These are phyloP conservation scores for Sycophila sp. DNA, from an alignment of 1,140 invertebrate species.

Conservation along the genomic window DNA sequence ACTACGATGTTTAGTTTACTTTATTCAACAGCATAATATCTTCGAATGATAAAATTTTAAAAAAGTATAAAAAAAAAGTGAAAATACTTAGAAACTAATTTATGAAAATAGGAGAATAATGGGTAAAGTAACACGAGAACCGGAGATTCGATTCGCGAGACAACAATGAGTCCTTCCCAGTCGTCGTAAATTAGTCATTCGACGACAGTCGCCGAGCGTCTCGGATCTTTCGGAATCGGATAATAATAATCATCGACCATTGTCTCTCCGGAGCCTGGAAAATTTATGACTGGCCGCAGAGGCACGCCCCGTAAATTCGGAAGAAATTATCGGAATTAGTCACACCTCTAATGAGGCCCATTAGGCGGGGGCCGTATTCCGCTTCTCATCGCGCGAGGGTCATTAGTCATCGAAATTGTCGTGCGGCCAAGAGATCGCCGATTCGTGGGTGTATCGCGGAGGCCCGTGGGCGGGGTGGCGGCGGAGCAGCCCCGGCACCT, in stretches of 20 bases:
- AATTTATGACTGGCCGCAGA: conserved; percentile 23
- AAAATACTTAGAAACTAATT: too few species aligned
- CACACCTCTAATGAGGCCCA: conserved; percentile 21
- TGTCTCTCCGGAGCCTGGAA: background rate
- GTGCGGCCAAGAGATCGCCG: background rate
- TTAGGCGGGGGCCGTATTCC: too few species aligned
- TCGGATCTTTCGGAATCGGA: conserved; percentile 33
- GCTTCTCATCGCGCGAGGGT: too few species aligned
- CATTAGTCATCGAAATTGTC: conserved; percentile 41
- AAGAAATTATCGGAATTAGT: conserved; percentile 47
- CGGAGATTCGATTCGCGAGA: too few species aligned
- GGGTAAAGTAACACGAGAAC: too few species aligned
- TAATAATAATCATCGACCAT: conserved; percentile 32
- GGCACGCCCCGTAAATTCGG: conserved; percentile 27
- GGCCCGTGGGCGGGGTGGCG: background rate
- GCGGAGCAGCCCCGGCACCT: conserved; percentile 41
- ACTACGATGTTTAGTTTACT: too few species aligned
- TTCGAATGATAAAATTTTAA: too few species aligned
- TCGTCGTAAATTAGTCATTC: background rate
- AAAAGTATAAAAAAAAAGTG: too few species aligned
- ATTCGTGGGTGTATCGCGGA: conserved; percentile 12
- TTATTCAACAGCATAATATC: too few species aligned
- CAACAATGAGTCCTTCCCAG: too few species aligned
- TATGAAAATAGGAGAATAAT: too few species aligned
- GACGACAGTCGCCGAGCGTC: background rate